Evolutionary conservation across 2,888 invertebrate genomes (phyloP), one percentile per base, ranked within the genome.

Genomic region (Polymixis lichenea): DNA sequence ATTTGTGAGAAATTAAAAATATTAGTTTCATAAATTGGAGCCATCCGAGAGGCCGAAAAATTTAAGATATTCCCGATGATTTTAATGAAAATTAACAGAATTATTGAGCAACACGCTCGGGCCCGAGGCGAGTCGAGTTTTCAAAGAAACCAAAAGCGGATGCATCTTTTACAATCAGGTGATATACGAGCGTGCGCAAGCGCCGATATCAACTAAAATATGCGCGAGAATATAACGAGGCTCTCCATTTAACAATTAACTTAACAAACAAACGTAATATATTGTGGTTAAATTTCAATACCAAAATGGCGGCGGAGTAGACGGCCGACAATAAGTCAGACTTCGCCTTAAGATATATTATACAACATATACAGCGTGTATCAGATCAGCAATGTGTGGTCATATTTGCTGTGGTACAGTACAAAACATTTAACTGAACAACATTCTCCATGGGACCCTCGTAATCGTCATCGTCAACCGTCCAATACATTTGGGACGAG

Each of bases 241-340:
- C 91, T 90, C 92, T 91, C 94, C 95, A 94, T 96, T 96, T 95
- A 96, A 94, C 95, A 96, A 96, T 96, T 96, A 96, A 96, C 96
- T 96, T 95, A 95, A 96, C 96, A 96, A 96, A 96, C 96, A 96
- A 96, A 96, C 91, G 94, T 96, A 96, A 96, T 96, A 96, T 96
- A 96, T 96, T 95, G 94, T 95, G 92, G 92, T 94, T 96, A 95
- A 95, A 95, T 94, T 95, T 96, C 95, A 95, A 96, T 95, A 95
- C 94, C 83, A 94, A 93, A 92, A 94, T 94, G 93, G 94, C 94
- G 92, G 91, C 91, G 85, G 86, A 83, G 85, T 75, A 78, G 90
- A 92, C 90, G 90, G 87, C 87, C 80, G 87, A 87, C 92, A 87
- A 93, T 93, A 93, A 93, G 89, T 94, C 92, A 93, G 86, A 87